A percentile compares a stretch with the other conserved stretches of the same genome.
Evolutionary conservation across 2,888 invertebrate species (phyloP).

Genomic region (Ischnura elegans): DNA sequence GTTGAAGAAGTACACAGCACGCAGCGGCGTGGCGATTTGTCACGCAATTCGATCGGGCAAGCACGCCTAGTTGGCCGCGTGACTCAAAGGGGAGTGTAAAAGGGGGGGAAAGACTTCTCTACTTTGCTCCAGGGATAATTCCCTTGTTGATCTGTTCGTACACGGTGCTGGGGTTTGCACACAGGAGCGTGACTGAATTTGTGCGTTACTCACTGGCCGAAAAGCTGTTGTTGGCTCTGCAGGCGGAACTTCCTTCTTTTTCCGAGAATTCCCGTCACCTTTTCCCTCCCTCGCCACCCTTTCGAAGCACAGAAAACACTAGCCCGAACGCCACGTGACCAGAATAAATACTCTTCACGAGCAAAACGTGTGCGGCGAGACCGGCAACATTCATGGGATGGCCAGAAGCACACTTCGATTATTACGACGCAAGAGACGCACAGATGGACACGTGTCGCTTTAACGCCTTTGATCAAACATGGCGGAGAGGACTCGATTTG

Average conservation of each 20-base stretch:
- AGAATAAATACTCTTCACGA: not conserved
- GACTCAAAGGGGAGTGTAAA: not conserved
- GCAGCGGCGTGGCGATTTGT: not conserved
- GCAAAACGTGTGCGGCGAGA: not conserved
- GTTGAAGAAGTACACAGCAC: no score
- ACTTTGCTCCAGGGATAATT: not conserved
- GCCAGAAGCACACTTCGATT: not conserved
- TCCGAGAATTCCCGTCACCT: not conserved
- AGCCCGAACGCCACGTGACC: not conserved
- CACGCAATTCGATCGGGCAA: not conserved
- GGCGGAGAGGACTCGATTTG: not conserved
- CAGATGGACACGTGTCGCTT: not conserved
- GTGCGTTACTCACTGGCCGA: not conserved
- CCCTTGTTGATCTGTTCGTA: not conserved
- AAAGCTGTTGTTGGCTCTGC: not conserved
- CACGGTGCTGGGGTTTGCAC: not conserved
- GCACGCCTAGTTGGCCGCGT: constrained; percentile 5
- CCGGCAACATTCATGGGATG: not conserved
- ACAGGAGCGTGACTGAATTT: not conserved
- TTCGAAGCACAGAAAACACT: not conserved
- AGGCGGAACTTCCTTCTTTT: no score
- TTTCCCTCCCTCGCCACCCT: not conserved
- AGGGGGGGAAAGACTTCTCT: not conserved
- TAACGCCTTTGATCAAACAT: not conserved
- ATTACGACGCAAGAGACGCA: not conserved